Evolutionary conservation across 2,888 invertebrate species (phyloP).

Genomic region (Chouioia cunea): DNA sequence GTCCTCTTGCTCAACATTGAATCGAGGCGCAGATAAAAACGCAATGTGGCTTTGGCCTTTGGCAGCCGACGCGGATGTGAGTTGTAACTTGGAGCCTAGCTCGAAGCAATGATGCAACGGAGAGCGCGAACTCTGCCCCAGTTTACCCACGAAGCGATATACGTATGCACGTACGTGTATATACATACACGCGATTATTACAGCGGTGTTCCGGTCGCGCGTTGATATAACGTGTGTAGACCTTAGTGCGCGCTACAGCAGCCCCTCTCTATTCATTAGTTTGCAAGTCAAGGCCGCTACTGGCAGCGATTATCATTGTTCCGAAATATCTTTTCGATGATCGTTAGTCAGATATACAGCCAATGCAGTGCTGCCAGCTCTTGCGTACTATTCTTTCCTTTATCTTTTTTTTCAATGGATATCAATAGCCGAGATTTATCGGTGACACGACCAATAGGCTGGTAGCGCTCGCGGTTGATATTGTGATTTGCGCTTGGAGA

Average conservation of each 20-base stretch:
- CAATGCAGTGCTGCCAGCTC: neutral
- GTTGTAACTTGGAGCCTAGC: conserved; percentile 12
- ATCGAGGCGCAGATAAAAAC: conserved; percentile 1
- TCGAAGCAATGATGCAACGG: conserved; percentile 49
- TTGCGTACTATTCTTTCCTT: too few relatives aligned
- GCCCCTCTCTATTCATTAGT: conserved; percentile 51
- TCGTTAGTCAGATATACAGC: neutral
- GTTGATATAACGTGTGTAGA: conserved; percentile 19
- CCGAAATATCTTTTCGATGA: conserved; percentile 29
- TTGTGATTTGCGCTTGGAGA: too few relatives aligned
- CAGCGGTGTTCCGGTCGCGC: conserved; percentile 40
- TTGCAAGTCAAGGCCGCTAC: conserved; percentile 29
- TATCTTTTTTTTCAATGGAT: conserved; percentile 14
- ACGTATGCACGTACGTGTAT: neutral
- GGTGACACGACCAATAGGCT: neutral
- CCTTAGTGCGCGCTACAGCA: conserved; percentile 5
- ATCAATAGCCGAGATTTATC: conserved; percentile 21
- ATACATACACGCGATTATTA: conserved; percentile 7
- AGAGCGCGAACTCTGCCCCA: conserved; percentile 50
- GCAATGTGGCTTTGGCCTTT: conserved; percentile 38
- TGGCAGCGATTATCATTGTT: conserved; percentile 17
- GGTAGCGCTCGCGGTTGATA: too few relatives aligned
- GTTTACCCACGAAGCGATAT: conserved; percentile 50
- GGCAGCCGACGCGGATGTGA: conserved; percentile 48
- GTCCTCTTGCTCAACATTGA: too few relatives aligned